These are phyloP conservation scores for Leptura quadrifasciata DNA, from an alignment of 2,888 invertebrate genomes.

Conservation along the genomic window DNA sequence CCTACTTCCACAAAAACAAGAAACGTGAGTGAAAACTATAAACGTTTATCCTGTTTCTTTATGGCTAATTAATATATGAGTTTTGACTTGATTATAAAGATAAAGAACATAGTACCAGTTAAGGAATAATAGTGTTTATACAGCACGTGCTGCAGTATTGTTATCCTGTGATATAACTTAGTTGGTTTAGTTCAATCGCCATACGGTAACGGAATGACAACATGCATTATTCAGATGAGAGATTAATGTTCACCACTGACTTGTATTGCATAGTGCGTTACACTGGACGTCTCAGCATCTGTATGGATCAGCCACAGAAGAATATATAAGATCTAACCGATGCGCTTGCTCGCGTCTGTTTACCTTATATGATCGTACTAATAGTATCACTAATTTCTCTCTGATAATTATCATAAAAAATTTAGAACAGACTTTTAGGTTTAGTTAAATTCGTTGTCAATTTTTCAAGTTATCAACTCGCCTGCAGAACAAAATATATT, in stretches of 20 bases:
- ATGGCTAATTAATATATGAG: conserved; percentile 40
- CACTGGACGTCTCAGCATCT: conserved; percentile 20
- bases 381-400: conserved; percentile 20
- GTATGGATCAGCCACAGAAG: conserved; percentile 15
- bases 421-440: no score
- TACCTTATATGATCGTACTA: conserved; percentile 22
- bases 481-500: no score
- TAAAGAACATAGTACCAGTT: conserved; percentile 53
- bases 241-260: conserved; percentile 65
- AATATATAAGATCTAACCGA: conserved; percentile 9
- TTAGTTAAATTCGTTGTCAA: no score
- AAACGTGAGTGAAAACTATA: not conserved
- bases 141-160: conserved; percentile 63
- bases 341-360: not conserved
- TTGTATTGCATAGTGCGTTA: conserved; percentile 64
- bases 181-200: conserved; percentile 62
- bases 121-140: conserved; percentile 63
- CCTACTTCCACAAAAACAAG: no score
- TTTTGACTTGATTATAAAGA: conserved; percentile 50
- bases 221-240: conserved; percentile 68
- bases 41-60: conserved; percentile 17
- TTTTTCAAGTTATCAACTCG: no score
- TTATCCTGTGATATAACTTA: conserved; percentile 65
- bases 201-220: conserved; percentile 63
- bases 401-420: not conserved